phyloP scores from a whole-genome alignment of 2,113 vertebrate genomes.

The Onychostoma macrolepis region DNA sequence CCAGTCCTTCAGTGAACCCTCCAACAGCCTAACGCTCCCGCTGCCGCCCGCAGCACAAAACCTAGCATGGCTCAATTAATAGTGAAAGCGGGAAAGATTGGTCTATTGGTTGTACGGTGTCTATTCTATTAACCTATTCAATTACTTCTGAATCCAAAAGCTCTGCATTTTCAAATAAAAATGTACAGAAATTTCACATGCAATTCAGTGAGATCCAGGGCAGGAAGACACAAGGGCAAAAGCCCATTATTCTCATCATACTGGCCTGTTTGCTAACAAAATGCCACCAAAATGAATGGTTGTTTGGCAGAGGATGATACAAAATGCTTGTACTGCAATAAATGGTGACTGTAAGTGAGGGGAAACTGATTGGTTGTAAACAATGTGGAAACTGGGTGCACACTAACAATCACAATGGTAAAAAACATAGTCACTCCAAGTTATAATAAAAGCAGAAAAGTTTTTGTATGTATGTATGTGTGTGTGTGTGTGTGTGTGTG shows the following conservation, averaged over 20 bases:
- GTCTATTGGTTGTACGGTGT: slow-evolving; percentile 11
- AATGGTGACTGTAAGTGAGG: not conserved
- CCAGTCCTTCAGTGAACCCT: slow-evolving; percentile 43
- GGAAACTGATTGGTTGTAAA: not conserved
- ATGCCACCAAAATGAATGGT: not conserved
- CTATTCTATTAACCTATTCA: slow-evolving; percentile 32
- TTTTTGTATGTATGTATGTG: too few species aligned
- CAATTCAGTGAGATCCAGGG: not conserved
- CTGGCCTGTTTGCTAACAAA: not conserved
- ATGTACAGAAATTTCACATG: not conserved
- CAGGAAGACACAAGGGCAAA: not conserved
- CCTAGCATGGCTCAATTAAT: slow-evolving; percentile 10
- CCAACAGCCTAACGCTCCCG: not conserved
- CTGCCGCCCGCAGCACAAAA: slow-evolving; percentile 10
- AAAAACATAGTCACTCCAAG: not conserved
- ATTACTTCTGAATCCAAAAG: slow-evolving; percentile 23
- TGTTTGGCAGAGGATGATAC: not conserved
- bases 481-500: too few species aligned
- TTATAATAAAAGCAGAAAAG: not conserved
- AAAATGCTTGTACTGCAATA: not conserved
- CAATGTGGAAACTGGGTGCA: not conserved
- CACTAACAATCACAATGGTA: not conserved
- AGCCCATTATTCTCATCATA: slow-evolving; percentile 11
- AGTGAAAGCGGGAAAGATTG: slow-evolving; percentile 2
- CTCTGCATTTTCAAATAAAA: not conserved